Conservation (phyloP, 2,113 vertebrate genomes). For the Trichomycterus rosablanca region DNA sequence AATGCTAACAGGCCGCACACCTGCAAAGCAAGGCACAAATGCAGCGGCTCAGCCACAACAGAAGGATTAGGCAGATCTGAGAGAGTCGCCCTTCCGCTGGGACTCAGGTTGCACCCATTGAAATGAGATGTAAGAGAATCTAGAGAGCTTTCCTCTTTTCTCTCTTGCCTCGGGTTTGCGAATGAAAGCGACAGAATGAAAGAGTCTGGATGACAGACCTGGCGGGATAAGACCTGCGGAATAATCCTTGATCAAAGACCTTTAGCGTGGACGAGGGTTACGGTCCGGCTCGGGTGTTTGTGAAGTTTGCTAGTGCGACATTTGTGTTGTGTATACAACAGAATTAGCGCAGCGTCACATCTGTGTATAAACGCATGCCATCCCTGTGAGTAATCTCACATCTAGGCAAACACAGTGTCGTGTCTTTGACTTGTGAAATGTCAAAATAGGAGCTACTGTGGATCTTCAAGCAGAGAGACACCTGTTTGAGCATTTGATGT, state of each 20-base stretch:
- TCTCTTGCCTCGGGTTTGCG: constrained; percentile 55
- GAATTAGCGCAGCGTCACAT: too few relatives aligned
- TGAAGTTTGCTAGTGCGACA: neutral
- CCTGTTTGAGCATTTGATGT: constrained; percentile 41
- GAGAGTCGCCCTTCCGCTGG: constrained; percentile 39
- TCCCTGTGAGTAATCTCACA: constrained; percentile 6
- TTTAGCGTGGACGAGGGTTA: constrained; percentile 9
- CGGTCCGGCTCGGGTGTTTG: neutral
- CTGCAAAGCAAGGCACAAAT: constrained; percentile 22
- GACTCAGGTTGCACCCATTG: constrained; percentile 54
- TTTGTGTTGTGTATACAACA: neutral
- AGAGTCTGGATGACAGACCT: constrained; percentile 38
- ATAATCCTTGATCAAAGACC: constrained; percentile 48
- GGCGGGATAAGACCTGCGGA: constrained; percentile 47
- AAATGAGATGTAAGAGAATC: constrained; percentile 57
- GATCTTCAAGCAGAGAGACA: constrained; percentile 15
- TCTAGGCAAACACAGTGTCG: neutral
- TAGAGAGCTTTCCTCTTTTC: constrained; percentile 30
- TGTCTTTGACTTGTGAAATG: constrained; percentile 16
- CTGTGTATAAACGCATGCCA: neutral
- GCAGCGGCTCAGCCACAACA: constrained; percentile 27
- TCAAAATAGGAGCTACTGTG: constrained; percentile 22
- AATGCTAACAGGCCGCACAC: constrained; percentile 15
- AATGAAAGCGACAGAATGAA: constrained; percentile 45
- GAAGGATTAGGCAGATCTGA: constrained; percentile 38